phyloP scores from a whole-genome alignment of 2,888 invertebrate species.

The Fragum fragum region DNA sequence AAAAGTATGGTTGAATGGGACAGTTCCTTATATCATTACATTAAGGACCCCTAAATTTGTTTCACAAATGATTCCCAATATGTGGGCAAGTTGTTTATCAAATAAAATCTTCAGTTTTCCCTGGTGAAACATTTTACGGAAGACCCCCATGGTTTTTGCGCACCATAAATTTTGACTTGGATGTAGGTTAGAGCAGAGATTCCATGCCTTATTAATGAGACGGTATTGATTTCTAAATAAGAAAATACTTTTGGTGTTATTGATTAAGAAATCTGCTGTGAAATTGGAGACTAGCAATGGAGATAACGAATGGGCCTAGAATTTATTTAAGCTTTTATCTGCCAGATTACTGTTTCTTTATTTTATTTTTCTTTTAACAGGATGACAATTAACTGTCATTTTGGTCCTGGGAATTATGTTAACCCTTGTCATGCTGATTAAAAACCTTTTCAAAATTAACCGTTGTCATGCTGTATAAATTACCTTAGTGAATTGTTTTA shows the following conservation, averaged over 20 bases:
- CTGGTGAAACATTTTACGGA: slow-evolving; percentile 17
- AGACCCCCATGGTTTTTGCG: slow-evolving; percentile 11
- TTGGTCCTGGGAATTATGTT: too few species aligned
- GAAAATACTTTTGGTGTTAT: slow-evolving; percentile 27
- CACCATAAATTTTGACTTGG: slow-evolving; percentile 16
- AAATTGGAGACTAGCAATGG: not conserved
- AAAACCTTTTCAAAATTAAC: too few species aligned
- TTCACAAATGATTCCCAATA: too few species aligned
- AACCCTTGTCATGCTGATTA: too few species aligned
- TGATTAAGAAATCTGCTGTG: slow-evolving; percentile 20
- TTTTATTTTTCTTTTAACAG: too few species aligned
- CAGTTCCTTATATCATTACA: too few species aligned
- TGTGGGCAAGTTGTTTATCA: not conserved
- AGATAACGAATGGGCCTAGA: not conserved
- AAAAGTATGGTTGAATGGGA: too few species aligned
- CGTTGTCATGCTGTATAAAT: too few species aligned
- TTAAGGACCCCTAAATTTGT: too few species aligned
- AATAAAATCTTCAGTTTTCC: slow-evolving; percentile 17
- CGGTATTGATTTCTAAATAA: slow-evolving; percentile 29
- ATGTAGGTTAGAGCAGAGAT: slow-evolving; percentile 2
- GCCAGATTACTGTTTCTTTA: too few species aligned
- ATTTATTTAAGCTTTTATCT: not conserved
- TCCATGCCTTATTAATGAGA: slow-evolving; percentile 28
- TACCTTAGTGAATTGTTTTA: too few species aligned
- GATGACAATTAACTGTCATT: too few species aligned